These are phyloP conservation scores for Lacerta bilineata DNA, from an alignment of 2,797 vertebrate genomes.

Conservation along the genomic window DNA sequence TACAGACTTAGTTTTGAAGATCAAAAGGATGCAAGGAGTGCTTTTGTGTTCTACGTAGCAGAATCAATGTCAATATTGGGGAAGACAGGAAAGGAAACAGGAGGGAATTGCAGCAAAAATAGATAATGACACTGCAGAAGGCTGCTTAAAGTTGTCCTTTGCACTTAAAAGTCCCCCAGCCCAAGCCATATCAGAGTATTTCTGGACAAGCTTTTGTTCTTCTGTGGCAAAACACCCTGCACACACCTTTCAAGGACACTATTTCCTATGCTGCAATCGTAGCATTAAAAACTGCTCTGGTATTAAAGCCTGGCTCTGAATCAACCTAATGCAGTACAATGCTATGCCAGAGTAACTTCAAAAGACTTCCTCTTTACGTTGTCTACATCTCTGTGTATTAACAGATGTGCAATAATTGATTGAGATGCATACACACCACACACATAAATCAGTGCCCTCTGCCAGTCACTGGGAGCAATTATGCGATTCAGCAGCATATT, in stretches of 20 bases:
- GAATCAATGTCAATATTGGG: neutral
- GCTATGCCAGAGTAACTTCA: neutral
- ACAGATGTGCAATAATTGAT: too few species aligned
- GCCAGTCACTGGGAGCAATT: too few species aligned
- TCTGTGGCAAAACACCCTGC: neutral
- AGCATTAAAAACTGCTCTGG: neutral
- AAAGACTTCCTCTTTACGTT: neutral
- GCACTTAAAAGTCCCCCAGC: neutral
- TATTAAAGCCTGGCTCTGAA: neutral
- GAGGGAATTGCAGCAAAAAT: neutral
- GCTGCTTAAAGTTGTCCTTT: neutral
- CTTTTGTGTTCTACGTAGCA: neutral
- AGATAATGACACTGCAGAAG: neutral
- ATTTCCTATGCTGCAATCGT: too few species aligned
- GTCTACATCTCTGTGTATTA: too few species aligned
- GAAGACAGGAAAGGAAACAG: neutral
- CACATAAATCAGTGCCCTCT: too few species aligned
- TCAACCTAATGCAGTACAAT: neutral
- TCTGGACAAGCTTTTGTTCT: neutral
- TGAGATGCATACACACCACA: too few species aligned
- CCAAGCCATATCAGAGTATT: neutral
- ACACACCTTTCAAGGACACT: neutral
- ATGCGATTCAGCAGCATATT: too few species aligned
- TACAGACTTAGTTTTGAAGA: conserved; percentile 21
- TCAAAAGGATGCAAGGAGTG: conserved; percentile 13